phyloP scores from a whole-genome alignment of 37 sponge, comb jelly and placozoan genomes.

The Halisarca cf. caerulea region DNA sequence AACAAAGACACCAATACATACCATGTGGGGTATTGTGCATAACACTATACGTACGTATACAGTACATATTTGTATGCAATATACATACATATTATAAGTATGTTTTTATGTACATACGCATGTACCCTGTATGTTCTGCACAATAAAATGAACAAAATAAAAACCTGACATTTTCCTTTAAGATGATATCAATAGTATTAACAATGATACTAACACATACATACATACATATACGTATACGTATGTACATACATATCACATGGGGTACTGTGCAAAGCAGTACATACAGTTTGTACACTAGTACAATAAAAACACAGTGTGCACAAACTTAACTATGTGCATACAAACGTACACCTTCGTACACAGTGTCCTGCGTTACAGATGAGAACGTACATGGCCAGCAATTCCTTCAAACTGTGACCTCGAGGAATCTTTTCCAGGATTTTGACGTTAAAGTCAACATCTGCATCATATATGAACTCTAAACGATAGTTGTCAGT shows the following conservation, averaged over 20 bases:
- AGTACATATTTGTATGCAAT: neutral
- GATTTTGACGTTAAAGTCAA: slow-evolving; percentile 54
- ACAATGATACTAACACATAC: neutral
- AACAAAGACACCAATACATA: no score
- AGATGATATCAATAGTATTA: neutral
- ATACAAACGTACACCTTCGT: neutral
- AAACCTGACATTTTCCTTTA: no score
- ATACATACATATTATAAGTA: neutral
- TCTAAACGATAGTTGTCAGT: slow-evolving; percentile 61
- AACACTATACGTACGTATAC: no score
- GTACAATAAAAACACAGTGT: neutral
- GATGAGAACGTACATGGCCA: no score
- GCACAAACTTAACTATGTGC: neutral
- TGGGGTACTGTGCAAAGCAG: no score
- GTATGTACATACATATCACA: neutral
- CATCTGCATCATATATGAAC: slow-evolving; percentile 81
- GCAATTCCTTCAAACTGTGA: no score
- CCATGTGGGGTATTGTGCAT: no score
- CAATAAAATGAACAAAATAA: no score
- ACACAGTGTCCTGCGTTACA: neutral
- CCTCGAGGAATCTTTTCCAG: slow-evolving; percentile 8
- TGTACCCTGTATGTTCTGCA: no score
- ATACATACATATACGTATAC: slow-evolving; percentile 1
- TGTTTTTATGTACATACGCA: neutral
- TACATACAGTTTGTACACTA: no score